phyloP scores from a whole-genome alignment of 2,113 vertebrate genomes.

The Capreolus pygargus region DNA sequence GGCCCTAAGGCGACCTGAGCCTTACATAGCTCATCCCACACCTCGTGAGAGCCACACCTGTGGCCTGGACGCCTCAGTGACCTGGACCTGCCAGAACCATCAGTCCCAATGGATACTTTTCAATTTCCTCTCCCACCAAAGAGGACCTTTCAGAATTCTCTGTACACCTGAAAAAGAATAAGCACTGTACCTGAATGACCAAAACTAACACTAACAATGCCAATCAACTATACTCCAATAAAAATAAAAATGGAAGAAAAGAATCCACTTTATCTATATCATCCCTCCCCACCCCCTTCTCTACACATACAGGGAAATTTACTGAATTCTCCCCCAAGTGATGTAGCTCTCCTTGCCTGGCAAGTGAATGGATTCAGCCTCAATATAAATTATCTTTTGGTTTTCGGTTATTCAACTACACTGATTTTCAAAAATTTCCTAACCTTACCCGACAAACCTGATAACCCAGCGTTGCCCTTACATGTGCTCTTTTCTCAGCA shows the following conservation, averaged over 20 bases:
- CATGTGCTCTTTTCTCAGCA: too few species aligned
- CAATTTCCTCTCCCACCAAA: not conserved
- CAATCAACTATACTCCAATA: not conserved
- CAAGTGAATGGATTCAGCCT: not conserved
- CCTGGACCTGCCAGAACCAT: accelerated
- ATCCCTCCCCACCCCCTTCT: accelerated
- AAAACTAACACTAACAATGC: not conserved
- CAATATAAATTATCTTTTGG: not conserved
- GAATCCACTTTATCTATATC: not conserved
- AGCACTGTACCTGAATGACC: not conserved
- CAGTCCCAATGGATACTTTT: not conserved
- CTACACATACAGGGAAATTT: not conserved
- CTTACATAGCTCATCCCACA: not conserved
- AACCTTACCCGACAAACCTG: accelerated
- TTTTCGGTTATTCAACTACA: not conserved
- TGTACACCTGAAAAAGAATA: not conserved
- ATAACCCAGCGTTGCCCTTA: not conserved
- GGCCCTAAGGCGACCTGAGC: not conserved
- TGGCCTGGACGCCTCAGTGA: too few species aligned
- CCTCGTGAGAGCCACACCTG: accelerated
- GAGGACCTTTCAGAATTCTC: not conserved
- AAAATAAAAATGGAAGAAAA: not conserved
- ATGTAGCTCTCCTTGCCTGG: not conserved
- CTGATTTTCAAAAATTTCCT: not conserved
- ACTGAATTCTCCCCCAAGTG: not conserved